Conservation (phyloP, 2,113 vertebrate species). For the Pterocles gutturalis region DNA sequence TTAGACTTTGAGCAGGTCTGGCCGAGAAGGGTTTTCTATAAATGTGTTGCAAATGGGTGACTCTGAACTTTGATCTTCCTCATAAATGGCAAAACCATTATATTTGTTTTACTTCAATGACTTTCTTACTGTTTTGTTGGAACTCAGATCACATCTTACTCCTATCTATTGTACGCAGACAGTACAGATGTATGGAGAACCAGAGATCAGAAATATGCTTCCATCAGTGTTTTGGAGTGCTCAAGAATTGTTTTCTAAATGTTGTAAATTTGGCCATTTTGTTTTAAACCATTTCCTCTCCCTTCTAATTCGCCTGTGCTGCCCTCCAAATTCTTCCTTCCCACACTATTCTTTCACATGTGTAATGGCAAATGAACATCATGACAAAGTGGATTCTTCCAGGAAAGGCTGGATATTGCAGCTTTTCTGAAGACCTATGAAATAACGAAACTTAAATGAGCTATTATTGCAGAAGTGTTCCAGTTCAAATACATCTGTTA, state of each 20-base stretch:
- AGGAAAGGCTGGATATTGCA: neutral
- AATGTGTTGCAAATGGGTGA: neutral
- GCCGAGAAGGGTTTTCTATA: neutral
- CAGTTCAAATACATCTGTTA: neutral
- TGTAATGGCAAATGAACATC: neutral
- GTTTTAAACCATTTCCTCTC: neutral
- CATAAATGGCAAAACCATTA: neutral
- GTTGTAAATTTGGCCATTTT: neutral
- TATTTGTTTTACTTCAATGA: neutral
- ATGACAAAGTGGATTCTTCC: neutral
- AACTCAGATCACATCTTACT: neutral
- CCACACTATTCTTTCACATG: neutral
- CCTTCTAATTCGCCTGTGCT: neutral
- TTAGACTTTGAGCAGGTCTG: neutral
- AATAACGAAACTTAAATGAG: neutral
- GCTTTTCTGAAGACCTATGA: neutral
- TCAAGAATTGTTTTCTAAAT: neutral
- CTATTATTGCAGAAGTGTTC: neutral
- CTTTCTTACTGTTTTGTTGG: neutral
- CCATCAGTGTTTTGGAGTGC: neutral
- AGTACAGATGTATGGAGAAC: fast-evolving
- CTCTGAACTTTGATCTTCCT: slow-evolving; percentile 26
- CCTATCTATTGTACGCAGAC: neutral
- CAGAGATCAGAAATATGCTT: neutral
- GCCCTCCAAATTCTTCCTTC: neutral